Percentiles rank a stretch among this genome's conserved stretches.
Conservation (phyloP, 2,888 invertebrate genomes). For the Cephus nigrinus region DNA sequence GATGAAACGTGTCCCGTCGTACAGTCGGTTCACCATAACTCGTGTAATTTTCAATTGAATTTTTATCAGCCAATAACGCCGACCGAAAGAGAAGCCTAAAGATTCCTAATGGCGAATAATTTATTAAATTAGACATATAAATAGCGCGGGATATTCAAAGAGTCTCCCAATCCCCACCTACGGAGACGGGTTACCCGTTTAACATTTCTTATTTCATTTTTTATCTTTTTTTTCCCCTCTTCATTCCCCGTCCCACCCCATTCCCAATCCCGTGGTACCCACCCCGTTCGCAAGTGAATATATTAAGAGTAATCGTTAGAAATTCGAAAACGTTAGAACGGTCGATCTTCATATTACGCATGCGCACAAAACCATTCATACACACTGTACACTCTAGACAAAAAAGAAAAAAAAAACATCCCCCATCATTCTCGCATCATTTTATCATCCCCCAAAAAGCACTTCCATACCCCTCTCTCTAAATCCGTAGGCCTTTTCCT, state of each 20-base stretch:
- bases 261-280: not conserved
- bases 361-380: too few relatives aligned
- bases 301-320: slow-evolving; percentile 32
- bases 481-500: too few relatives aligned
- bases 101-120: slow-evolving; percentile 30
- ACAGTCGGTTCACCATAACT: too few relatives aligned
- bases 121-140: slow-evolving; percentile 40
- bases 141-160: slow-evolving; percentile 15
- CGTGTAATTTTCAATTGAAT: too few relatives aligned
- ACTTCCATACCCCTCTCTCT: too few relatives aligned
- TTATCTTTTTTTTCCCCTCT: not conserved
- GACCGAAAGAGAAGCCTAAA: slow-evolving; percentile 24
- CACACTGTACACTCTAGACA: not conserved
- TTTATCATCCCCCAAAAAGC: too few relatives aligned
- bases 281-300: slow-evolving; percentile 42
- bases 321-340: slow-evolving; percentile 26
- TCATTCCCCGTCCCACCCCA: slow-evolving; percentile 4
- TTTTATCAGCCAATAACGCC: too few relatives aligned
- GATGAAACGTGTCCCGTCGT: too few relatives aligned
- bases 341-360: not conserved
- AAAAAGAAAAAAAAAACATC: slow-evolving; percentile 12
- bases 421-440: too few relatives aligned
- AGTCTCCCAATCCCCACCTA: not conserved
- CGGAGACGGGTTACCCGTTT: too few relatives aligned
- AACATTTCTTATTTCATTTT: too few relatives aligned